Conservation (phyloP, 2,888 invertebrate species). For the Diplazon laetatorius region DNA sequence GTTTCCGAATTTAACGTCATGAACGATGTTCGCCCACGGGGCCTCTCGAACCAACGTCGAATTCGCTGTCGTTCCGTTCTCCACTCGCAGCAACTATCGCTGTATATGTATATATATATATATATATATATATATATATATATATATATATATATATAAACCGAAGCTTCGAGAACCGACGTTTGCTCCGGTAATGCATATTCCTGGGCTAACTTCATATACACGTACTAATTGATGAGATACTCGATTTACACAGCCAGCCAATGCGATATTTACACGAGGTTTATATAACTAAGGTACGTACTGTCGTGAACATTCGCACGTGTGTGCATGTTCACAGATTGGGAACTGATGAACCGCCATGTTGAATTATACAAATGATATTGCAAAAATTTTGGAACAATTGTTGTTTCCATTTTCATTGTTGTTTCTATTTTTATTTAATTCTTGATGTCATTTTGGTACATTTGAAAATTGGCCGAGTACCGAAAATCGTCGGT, state of each 20-base stretch:
- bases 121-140: no score
- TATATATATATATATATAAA: no score
- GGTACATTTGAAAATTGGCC: no score
- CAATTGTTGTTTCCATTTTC: no score
- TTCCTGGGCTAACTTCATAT: slow-evolving; percentile 31
- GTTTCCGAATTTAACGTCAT: not conserved
- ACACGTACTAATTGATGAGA: slow-evolving; percentile 37
- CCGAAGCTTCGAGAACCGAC: not conserved
- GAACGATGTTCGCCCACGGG: not conserved
- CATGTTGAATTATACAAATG: not conserved
- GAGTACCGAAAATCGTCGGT: no score
- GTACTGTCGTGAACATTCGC: not conserved
- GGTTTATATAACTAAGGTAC: slow-evolving; percentile 34
- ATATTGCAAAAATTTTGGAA: no score
- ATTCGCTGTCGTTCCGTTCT: slow-evolving; percentile 8
- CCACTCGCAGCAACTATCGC: not conserved
- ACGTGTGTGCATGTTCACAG: not conserved
- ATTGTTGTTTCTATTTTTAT: no score
- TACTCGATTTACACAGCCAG: slow-evolving; percentile 36
- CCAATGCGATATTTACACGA: slow-evolving; percentile 5
- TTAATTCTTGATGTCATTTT: no score
- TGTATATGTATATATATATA: no score
- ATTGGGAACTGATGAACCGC: not conserved
- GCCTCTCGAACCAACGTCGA: not conserved
- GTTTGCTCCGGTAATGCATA: slow-evolving; percentile 6